Conservation (phyloP, 2,888 invertebrate species). For the Loripinus fragilis region DNA sequence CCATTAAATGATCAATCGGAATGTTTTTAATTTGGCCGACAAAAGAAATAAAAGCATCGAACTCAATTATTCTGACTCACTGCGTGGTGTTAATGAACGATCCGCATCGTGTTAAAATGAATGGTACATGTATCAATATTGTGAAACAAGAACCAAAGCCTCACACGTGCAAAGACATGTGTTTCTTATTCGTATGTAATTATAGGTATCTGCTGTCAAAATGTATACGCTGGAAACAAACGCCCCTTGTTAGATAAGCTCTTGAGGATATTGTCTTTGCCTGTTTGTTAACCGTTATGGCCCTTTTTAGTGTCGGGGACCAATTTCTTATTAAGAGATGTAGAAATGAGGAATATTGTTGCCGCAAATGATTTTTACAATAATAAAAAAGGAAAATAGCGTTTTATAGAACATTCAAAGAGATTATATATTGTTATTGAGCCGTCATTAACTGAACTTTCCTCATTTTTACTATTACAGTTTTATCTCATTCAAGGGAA, state of each 20-base stretch:
- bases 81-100: background rate
- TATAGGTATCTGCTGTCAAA: too few species aligned
- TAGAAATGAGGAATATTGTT: conserved; percentile 2
- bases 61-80: conserved; percentile 5
- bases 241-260: too few species aligned
- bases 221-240: too few species aligned
- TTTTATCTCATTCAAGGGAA: conserved; percentile 11
- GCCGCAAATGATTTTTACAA: conserved; percentile 15
- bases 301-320: too few species aligned
- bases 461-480: background rate
- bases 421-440: background rate
- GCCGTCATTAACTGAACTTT: background rate
- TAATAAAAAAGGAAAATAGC: conserved; percentile 19
- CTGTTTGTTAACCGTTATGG: too few species aligned
- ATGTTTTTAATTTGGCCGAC: conserved; percentile 11
- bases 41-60: conserved; percentile 9
- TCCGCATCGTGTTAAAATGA: too few species aligned
- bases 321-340: conserved; percentile 1
- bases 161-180: too few species aligned
- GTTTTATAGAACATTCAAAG: conserved; percentile 15
- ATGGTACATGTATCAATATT: too few species aligned
- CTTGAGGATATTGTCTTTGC: too few species aligned
- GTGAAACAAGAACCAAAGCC: too few species aligned
- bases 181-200: too few species aligned
- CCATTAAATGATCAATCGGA: conserved; percentile 17